A percentile compares a stretch with the other conserved stretches of the same genome.
These are phyloP conservation scores for Philaethria dido DNA, from an alignment of 2,888 invertebrate species.

Conservation along the genomic window DNA sequence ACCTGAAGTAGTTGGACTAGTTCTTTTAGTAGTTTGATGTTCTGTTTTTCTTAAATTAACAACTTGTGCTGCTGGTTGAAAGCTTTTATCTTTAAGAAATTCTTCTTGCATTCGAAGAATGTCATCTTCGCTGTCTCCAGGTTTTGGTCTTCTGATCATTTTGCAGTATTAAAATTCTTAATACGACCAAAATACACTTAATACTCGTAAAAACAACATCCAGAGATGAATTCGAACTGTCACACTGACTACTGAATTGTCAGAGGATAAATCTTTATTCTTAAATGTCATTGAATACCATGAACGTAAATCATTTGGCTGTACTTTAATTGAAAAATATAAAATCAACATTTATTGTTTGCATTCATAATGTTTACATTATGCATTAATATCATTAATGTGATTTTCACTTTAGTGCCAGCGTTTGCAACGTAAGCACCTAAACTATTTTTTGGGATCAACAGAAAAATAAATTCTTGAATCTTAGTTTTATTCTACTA, in stretches of 20 bases:
- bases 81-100: conserved; percentile 83
- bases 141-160: conserved; percentile 87
- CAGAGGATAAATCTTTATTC: neutral
- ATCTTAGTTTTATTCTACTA: too few species aligned
- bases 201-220: neutral
- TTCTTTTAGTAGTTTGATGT: conserved; percentile 55
- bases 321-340: too few species aligned
- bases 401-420: too few species aligned
- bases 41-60: conserved; percentile 69
- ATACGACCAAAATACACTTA: neutral
- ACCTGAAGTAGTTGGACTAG: conserved; percentile 45
- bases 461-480: too few species aligned
- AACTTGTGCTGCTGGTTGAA: conserved; percentile 86
- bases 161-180: neutral
- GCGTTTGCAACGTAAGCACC: too few species aligned
- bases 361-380: too few species aligned
- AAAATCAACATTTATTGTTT: too few species aligned
- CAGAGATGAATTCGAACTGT: neutral
- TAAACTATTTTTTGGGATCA: too few species aligned
- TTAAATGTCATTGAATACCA: too few species aligned
- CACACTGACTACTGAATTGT: neutral
- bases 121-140: conserved; percentile 89
- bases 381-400: too few species aligned
- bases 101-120: conserved; percentile 89
- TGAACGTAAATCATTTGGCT: too few species aligned